A percentile compares a stretch with the other conserved stretches of the same genome.
phyloP scores from a whole-genome alignment of 2,113 vertebrate species.

The Takifugu bimaculatus region DNA sequence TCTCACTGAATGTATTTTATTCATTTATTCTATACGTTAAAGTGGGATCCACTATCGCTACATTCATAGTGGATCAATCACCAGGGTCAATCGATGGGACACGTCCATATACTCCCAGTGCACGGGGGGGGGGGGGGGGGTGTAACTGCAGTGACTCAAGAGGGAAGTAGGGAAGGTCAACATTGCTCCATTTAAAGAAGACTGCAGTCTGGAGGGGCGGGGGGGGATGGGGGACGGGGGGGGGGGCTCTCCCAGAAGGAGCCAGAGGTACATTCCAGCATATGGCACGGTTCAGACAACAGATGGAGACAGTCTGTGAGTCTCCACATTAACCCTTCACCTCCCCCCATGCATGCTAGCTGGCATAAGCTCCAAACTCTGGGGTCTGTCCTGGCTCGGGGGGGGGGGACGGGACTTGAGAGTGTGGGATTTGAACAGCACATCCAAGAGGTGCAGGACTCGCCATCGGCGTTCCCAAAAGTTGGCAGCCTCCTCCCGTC shows the following conservation, averaged over 20 bases:
- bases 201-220: slow-evolving; percentile 1
- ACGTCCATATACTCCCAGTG: background rate
- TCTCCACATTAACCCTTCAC: slow-evolving; percentile 30
- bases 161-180: slow-evolving; percentile 36
- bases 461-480: slow-evolving; percentile 40
- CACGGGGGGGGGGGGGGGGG: too few species aligned
- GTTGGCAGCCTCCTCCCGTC: slow-evolving; percentile 54
- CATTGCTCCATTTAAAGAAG: slow-evolving; percentile 17
- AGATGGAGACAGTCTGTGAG: slow-evolving; percentile 52
- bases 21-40: too few species aligned
- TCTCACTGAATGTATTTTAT: too few species aligned
- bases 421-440: slow-evolving; percentile 2
- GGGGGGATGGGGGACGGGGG: slow-evolving; percentile 8
- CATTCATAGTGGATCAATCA: too few species aligned
- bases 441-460: slow-evolving; percentile 23
- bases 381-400: slow-evolving; percentile 3
- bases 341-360: slow-evolving; percentile 6
- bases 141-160: slow-evolving; percentile 20
- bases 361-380: slow-evolving; percentile 11
- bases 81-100: too few species aligned
- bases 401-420: background rate
- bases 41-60: too few species aligned
- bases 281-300: slow-evolving; percentile 62
- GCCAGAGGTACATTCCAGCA: slow-evolving; percentile 57
- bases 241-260: slow-evolving; percentile 26